These are phyloP conservation scores for Ephestia elutella DNA, from an alignment of 1,140 invertebrate genomes.

Conservation along the genomic window DNA sequence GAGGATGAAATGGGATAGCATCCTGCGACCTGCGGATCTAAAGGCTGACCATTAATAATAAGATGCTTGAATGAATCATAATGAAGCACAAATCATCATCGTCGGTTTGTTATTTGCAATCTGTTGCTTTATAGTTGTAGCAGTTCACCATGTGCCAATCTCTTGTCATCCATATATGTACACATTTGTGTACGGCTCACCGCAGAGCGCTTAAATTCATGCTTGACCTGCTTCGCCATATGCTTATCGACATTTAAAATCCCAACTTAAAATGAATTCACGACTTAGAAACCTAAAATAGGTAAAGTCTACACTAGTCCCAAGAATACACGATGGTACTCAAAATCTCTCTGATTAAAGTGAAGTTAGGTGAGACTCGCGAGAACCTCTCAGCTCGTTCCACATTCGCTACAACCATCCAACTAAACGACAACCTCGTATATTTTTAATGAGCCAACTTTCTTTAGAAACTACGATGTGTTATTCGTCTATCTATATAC, in stretches of 20 bases:
- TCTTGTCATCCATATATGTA: not conserved
- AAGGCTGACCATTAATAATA: no score
- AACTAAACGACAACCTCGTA: conserved; percentile 30
- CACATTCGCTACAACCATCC: conserved; percentile 26
- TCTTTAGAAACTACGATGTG: not conserved
- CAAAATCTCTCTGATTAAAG: conserved; percentile 15
- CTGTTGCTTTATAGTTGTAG: not conserved
- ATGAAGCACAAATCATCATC: no score
- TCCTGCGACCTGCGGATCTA: no score
- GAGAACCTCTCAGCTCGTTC: conserved; percentile 32
- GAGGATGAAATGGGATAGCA: no score
- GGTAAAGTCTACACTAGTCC: not conserved
- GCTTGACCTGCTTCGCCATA: conserved; percentile 26
- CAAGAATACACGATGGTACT: conserved; percentile 4
- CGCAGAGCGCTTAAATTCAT: not conserved
- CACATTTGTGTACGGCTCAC: not conserved
- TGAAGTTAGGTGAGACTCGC: conserved; percentile 17
- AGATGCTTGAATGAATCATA: no score
- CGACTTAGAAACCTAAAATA: not conserved
- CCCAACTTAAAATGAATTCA: not conserved
- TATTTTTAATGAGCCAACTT: conserved; percentile 35
- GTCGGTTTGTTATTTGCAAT: not conserved
- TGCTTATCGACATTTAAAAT: conserved; percentile 6
- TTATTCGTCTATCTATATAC: not conserved
- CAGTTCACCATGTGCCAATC: not conserved